Percentiles rank a stretch among this genome's conserved stretches.
phyloP scores from a whole-genome alignment of 2,113 vertebrate species.

The Nycticryphes semicollaris region DNA sequence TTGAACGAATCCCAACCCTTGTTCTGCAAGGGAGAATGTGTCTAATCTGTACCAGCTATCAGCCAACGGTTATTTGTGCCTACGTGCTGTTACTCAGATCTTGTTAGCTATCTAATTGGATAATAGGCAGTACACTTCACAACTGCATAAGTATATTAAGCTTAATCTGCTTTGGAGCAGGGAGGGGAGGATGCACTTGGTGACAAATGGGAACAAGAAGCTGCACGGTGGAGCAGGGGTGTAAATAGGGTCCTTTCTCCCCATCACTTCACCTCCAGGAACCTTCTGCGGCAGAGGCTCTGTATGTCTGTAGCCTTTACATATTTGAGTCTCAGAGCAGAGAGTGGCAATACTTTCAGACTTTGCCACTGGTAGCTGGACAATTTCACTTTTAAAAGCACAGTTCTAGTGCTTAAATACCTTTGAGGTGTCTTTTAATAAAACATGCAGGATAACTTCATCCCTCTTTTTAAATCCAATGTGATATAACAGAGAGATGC shows the following conservation, averaged over 20 bases:
- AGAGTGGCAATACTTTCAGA: neutral
- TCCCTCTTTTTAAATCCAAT: neutral
- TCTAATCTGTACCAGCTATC: conserved; percentile 10
- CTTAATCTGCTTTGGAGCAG: conserved; percentile 37
- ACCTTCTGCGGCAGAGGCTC: neutral
- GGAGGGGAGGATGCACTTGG: neutral
- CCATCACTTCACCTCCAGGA: neutral
- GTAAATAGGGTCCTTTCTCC: neutral
- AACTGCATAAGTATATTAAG: conserved; percentile 51
- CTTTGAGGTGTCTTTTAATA: neutral
- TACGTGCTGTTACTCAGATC: conserved; percentile 68
- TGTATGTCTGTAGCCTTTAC: neutral
- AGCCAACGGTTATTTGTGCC: conserved; percentile 22
- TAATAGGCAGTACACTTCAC: conserved; percentile 63
- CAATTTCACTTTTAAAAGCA: neutral
- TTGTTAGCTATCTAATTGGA: conserved; percentile 56
- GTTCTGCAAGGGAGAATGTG: conserved; percentile 12
- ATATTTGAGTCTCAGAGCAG: neutral
- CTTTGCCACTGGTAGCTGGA: neutral
- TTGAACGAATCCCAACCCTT: conserved; percentile 25
- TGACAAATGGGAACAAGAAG: neutral
- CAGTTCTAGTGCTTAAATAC: neutral
- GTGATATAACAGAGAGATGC: no score
- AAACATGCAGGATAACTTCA: neutral
- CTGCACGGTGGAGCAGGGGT: neutral